phyloP scores from a whole-genome alignment of 30 jellyfish, hydroid and myxozoan genomes.

The Chrysaora quinquecirrha region DNA sequence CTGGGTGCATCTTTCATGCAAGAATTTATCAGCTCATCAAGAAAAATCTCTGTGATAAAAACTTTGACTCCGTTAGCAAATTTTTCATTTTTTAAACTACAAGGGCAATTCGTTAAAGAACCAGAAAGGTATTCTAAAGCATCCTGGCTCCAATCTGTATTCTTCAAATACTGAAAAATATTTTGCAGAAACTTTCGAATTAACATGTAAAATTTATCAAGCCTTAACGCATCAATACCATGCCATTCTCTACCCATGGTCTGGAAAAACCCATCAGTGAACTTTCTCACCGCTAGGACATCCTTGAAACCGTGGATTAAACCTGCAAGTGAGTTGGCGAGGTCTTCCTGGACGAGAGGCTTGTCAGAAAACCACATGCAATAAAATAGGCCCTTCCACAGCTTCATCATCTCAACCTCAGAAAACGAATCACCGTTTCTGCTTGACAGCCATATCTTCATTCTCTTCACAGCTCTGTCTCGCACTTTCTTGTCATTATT shows the following conservation, averaged over 20 bases:
- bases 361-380: slow-evolving; percentile 98
- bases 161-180: slow-evolving; percentile 20
- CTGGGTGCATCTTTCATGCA: slow-evolving; percentile 9
- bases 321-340: slow-evolving; percentile 67
- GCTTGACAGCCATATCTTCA: slow-evolving; percentile 76
- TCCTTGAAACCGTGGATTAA: slow-evolving; percentile 42
- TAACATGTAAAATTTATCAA: slow-evolving; percentile 91
- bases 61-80: slow-evolving; percentile 58
- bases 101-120: slow-evolving; percentile 38
- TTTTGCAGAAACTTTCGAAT: slow-evolving; percentile 43
- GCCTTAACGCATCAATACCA: slow-evolving; percentile 88
- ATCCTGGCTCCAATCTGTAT: slow-evolving; percentile 36
- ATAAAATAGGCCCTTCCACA: slow-evolving; percentile 97
- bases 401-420: slow-evolving; percentile 73
- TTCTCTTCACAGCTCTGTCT: slow-evolving; percentile 79
- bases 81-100: slow-evolving; percentile 1
- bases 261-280: slow-evolving; percentile 61
- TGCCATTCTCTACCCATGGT: slow-evolving; percentile 98
- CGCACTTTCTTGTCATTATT: slow-evolving; percentile 86
- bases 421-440: slow-evolving; percentile 51
- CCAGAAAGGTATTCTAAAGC: not conserved
- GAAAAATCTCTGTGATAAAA: slow-evolving; percentile 54
- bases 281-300: slow-evolving; percentile 25
- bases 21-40: slow-evolving; percentile 48
- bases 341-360: slow-evolving; percentile 86